These are phyloP conservation scores for Acheta domesticus DNA, from an alignment of 2,888 invertebrate species.

Conservation along the genomic window DNA sequence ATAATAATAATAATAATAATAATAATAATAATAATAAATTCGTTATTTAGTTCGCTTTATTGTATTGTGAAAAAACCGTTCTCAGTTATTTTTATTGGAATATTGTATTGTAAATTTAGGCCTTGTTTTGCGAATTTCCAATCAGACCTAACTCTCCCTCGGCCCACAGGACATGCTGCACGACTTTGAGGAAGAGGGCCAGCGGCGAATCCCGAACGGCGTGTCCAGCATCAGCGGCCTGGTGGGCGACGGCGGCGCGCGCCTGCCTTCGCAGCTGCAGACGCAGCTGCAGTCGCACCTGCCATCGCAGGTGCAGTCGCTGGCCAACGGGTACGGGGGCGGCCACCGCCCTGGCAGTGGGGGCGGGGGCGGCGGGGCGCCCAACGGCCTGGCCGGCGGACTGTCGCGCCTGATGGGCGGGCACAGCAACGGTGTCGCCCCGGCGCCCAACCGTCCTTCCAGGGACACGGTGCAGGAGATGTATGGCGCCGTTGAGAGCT, in stretches of 20 bases:
- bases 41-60: no score
- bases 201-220: slow-evolving; percentile 42
- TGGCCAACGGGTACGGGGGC: slow-evolving; percentile 44
- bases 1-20: no score
- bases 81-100: no score
- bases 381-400: slow-evolving; percentile 21
- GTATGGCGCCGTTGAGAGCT: slow-evolving; percentile 50
- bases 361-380: slow-evolving; percentile 21
- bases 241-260: not conserved
- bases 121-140: no score
- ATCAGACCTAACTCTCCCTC: no score
- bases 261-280: slow-evolving; percentile 49
- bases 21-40: no score
- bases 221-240: slow-evolving; percentile 39
- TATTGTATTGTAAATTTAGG: no score
- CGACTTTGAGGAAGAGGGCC: slow-evolving; percentile 40
- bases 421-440: slow-evolving; percentile 22
- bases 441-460: slow-evolving; percentile 40
- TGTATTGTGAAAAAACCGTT: no score
- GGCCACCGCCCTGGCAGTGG: slow-evolving; percentile 38
- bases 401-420: slow-evolving; percentile 18
- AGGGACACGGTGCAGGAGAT: slow-evolving; percentile 45
- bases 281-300: slow-evolving; percentile 39
- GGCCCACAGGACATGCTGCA: slow-evolving; percentile 34
- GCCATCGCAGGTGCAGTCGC: slow-evolving; percentile 30